Evolutionary conservation across 2,113 vertebrate species (phyloP).

Genomic region (Mustelus asterias): DNA sequence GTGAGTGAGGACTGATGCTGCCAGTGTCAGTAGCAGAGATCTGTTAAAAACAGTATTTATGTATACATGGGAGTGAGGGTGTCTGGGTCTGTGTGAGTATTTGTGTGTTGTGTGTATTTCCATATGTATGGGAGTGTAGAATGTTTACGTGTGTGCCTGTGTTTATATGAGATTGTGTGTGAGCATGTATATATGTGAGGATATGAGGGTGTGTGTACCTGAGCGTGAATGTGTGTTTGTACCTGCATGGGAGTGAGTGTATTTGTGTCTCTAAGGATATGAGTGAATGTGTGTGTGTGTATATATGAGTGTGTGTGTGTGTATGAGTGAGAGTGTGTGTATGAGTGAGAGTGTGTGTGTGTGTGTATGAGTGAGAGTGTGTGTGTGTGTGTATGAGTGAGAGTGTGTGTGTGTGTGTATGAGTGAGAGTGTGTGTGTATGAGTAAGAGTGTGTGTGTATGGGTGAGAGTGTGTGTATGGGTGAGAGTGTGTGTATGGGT

Average conservation of each 20-base stretch:
- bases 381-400: background rate
- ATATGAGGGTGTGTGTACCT: background rate
- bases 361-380: background rate
- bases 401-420: background rate
- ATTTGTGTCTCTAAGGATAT: background rate
- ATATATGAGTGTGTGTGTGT: no score
- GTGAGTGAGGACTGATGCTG: background rate
- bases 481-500: no score
- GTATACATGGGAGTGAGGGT: background rate
- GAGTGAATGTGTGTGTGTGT: background rate
- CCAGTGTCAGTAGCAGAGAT: background rate
- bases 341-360: no score
- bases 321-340: no score
- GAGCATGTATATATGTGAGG: background rate
- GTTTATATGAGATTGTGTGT: background rate
- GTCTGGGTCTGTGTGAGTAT: background rate
- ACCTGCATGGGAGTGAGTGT: background rate
- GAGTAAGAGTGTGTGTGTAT: background rate
- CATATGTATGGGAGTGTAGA: background rate
- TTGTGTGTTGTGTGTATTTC: background rate
- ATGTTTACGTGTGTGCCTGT: background rate
- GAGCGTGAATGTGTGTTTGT: background rate
- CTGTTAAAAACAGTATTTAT: background rate
- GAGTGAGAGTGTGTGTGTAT: no score
- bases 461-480: no score